Evolutionary conservation across 2,888 invertebrate species (phyloP).

Genomic region (Poecilobothrus nobilitatus): DNA sequence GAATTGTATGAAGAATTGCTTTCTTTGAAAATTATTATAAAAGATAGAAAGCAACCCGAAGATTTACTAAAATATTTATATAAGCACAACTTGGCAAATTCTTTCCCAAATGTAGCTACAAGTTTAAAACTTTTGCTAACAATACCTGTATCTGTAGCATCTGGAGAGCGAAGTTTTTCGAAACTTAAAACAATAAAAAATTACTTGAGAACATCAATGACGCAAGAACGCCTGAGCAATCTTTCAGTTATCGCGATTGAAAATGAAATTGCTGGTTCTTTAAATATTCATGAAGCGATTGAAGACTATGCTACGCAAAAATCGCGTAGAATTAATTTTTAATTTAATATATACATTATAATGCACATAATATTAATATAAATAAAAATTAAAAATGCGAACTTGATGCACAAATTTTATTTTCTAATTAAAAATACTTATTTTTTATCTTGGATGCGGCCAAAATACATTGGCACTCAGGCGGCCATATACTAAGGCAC

Average conservation of each 20-base stretch:
- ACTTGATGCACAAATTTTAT: constrained; percentile 8
- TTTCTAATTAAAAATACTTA: constrained; percentile 9
- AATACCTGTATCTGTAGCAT: constrained; percentile 10
- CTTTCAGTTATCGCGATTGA: constrained; percentile 9
- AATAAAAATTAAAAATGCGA: neutral
- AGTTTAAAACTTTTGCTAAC: constrained; percentile 10
- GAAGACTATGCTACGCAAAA: constrained; percentile 7
- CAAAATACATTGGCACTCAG: constrained; percentile 9
- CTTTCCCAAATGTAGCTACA: constrained; percentile 8
- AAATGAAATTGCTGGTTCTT: constrained; percentile 9
- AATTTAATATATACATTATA: constrained; percentile 8
- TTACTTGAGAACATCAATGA: constrained; percentile 11
- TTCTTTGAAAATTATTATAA: constrained; percentile 7
- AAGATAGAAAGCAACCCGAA: neutral
- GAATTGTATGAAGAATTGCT: too few relatives aligned
- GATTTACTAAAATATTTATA: constrained; percentile 9
- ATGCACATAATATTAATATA: constrained; percentile 9
- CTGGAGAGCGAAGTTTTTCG: constrained; percentile 13
- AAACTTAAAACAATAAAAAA: constrained; percentile 12
- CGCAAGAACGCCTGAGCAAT: constrained; percentile 9
- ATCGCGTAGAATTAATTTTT: constrained; percentile 9
- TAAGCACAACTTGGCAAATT: neutral
- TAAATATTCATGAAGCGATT: constrained; percentile 8
- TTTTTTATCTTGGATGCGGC: constrained; percentile 7
- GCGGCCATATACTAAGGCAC: constrained; percentile 2